Percentiles rank a stretch among this genome's conserved stretches.
Evolutionary conservation across 2,113 vertebrate species (phyloP).

Genomic region (Romanogobio albipinnatus): DNA sequence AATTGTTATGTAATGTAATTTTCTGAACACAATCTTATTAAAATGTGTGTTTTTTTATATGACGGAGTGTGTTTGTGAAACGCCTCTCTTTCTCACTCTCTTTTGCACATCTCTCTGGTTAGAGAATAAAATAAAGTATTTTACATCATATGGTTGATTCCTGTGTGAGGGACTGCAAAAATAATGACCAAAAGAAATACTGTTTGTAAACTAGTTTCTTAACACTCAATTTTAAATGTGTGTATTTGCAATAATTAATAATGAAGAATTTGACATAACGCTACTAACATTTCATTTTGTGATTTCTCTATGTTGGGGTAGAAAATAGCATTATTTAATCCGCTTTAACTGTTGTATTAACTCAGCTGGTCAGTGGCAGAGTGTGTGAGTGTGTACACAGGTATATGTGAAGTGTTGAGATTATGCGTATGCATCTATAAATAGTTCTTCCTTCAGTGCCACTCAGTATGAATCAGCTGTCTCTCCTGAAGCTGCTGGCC

Average conservation of each 20-base stretch:
- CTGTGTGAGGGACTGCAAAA: no score
- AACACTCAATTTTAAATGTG: background rate
- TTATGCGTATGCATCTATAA: constrained; percentile 36
- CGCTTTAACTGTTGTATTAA: background rate
- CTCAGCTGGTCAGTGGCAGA: background rate
- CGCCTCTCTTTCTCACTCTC: no score
- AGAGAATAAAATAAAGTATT: no score
- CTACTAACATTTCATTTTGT: no score
- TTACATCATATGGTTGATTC: no score
- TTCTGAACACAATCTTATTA: background rate
- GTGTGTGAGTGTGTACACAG: background rate
- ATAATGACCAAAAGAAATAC: no score
- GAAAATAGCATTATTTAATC: background rate
- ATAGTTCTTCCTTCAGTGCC: constrained; percentile 46
- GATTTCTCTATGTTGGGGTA: background rate
- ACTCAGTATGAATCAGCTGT: constrained; percentile 56
- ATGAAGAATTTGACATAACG: background rate
- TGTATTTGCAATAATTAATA: background rate
- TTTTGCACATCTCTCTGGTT: no score
- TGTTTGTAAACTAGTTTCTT: background rate
- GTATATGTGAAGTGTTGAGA: background rate
- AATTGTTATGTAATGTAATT: background rate
- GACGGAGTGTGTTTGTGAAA: background rate
- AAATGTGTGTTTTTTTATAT: background rate
- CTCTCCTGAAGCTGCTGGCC: constrained; percentile 53